These are phyloP conservation scores for Psilanteris sp. DNA, from an alignment of 1,140 invertebrate genomes.

Conservation along the genomic window DNA sequence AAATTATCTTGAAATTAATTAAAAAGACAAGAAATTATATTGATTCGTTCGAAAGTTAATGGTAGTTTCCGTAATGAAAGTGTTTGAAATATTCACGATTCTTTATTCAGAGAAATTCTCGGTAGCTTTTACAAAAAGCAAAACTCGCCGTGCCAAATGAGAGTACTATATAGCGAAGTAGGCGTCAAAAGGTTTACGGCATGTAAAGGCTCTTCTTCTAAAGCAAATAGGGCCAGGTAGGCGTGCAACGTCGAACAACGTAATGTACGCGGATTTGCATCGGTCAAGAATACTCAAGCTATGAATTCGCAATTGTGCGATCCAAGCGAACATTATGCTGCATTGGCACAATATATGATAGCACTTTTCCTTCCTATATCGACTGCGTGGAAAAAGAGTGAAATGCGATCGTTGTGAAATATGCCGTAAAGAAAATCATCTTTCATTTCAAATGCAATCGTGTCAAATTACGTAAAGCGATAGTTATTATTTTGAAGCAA, in stretches of 20 bases:
- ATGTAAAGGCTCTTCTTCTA: constrained; percentile 34
- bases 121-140: constrained; percentile 51
- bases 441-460: constrained; percentile 22
- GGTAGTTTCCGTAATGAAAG: constrained; percentile 53
- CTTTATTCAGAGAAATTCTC: constrained; percentile 46
- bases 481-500: no score
- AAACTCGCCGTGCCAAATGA: constrained; percentile 45
- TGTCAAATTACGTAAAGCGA: no score
- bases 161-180: constrained; percentile 27
- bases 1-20: constrained; percentile 39
- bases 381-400: no score
- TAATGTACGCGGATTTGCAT: no score
- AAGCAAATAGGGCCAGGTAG: constrained; percentile 57
- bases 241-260: no score
- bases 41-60: constrained; percentile 46
- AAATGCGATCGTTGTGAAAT: no score
- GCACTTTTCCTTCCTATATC: no score
- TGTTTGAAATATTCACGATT: constrained; percentile 41
- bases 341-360: constrained; percentile 11
- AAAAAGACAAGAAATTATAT: constrained; percentile 35
- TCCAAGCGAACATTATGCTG: constrained; percentile 14
- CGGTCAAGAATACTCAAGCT: no score
- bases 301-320: constrained; percentile 1
- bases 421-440: no score
- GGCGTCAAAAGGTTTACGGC: constrained; percentile 61